Conservation (phyloP, 2,797 vertebrate species). For the Onychomys leucogaster region DNA sequence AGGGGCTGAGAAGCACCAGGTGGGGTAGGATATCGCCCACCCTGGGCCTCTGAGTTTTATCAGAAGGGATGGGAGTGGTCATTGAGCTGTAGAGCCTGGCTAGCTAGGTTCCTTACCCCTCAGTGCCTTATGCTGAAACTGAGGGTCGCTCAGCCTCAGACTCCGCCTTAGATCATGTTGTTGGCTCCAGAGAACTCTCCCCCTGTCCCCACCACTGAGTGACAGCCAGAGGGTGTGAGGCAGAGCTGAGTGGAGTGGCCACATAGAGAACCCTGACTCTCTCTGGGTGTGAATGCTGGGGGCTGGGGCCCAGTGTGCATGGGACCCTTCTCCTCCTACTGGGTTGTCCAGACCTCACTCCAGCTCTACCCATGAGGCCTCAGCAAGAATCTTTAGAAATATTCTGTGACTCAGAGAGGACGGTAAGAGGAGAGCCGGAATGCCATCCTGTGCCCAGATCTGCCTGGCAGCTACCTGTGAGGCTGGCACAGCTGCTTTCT, state of each 20-base stretch:
- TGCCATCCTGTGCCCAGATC: not conserved
- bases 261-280: too few species aligned
- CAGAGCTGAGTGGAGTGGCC: too few species aligned
- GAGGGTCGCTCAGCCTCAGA: not conserved
- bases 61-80: not conserved
- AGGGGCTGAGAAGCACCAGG: not conserved
- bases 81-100: not conserved
- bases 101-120: not conserved
- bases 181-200: not conserved
- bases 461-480: not conserved
- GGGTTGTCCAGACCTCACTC: not conserved
- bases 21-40: not conserved
- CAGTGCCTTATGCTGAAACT: not conserved
- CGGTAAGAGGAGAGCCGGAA: conserved; percentile 3
- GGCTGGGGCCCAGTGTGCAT: too few species aligned
- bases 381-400: not conserved
- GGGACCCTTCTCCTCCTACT: too few species aligned
- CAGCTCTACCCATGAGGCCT: not conserved
- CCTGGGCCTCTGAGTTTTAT: not conserved
- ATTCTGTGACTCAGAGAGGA: not conserved
- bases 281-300: too few species aligned
- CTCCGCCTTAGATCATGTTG: not conserved
- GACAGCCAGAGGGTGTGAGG: too few species aligned
- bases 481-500: not conserved
- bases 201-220: too few species aligned